Evolutionary conservation across 2,888 invertebrate genomes (phyloP).

Genomic region (Hybos culiciformis): DNA sequence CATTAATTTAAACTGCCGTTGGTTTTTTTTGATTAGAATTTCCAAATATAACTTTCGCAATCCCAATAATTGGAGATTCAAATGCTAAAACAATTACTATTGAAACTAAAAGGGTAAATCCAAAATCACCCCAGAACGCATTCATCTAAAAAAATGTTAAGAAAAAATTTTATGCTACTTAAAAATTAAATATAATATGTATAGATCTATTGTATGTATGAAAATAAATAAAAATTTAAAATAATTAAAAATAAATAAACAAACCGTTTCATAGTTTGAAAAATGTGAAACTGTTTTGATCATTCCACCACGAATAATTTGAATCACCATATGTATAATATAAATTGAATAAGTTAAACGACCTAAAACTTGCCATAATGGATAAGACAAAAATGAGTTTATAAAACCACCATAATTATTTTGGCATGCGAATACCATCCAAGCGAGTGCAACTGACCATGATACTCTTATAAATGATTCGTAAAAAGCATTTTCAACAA

Average conservation of each 20-base stretch:
- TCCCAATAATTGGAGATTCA: conserved; percentile 28
- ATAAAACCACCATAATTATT: conserved; percentile 32
- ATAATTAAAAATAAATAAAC: conserved; percentile 2
- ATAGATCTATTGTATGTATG: conserved; percentile 9
- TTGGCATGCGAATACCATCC: conserved; percentile 34
- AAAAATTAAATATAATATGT: conserved; percentile 35
- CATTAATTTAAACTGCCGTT: too few species aligned
- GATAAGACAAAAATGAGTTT: conserved; percentile 30
- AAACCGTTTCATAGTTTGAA: conserved; percentile 30
- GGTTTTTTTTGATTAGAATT: too few species aligned
- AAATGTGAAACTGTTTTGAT: conserved; percentile 28
- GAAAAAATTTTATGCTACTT: too few species aligned
- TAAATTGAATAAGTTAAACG: conserved; percentile 32
- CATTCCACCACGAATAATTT: conserved; percentile 25
- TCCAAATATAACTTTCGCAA: conserved; percentile 26
- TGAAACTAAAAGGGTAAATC: conserved; percentile 16
- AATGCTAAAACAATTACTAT: conserved; percentile 26
- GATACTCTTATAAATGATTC: conserved; percentile 28
- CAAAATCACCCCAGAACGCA: conserved; percentile 13
- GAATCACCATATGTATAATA: conserved; percentile 30
- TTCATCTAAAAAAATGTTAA: conserved; percentile 8
- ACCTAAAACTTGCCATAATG: conserved; percentile 30
- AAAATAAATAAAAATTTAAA: background rate
- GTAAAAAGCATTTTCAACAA: conserved; percentile 30
- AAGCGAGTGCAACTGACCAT: conserved; percentile 29